These are phyloP conservation scores for Hirudinaria manillensis DNA, from an alignment of 2,888 invertebrate species.

Conservation along the genomic window DNA sequence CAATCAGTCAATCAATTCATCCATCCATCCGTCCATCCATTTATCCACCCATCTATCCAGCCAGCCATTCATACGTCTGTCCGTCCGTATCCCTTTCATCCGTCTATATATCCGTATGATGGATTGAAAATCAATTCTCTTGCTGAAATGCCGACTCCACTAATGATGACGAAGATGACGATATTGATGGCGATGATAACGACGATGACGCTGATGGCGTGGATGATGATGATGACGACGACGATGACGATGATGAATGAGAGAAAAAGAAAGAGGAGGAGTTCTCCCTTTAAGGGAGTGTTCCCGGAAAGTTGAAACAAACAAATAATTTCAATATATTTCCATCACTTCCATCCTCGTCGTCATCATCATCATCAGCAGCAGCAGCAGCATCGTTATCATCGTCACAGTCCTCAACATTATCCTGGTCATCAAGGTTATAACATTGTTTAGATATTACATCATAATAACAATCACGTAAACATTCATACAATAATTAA, in stretches of 20 bases:
- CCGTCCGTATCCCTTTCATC: not conserved
- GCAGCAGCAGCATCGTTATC: no score
- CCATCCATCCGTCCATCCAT: conserved; percentile 17
- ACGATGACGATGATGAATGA: conserved; percentile 9
- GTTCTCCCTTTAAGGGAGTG: no score
- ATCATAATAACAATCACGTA: no score
- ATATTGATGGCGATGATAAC: not conserved
- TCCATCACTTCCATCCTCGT: no score
- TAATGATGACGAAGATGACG: conserved; percentile 11
- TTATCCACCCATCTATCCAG: conserved; percentile 14
- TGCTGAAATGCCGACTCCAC: not conserved
- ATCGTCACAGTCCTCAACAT: no score
- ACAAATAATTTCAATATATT: no score
- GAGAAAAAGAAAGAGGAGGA: conserved; percentile 25
- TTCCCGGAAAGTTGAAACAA: no score
- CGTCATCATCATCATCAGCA: no score
- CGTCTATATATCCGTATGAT: not conserved
- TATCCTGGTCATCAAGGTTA: no score
- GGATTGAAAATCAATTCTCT: not conserved
- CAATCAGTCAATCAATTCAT: not conserved
- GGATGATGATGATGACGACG: not conserved
- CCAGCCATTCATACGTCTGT: conserved; percentile 3
- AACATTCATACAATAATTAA: no score
- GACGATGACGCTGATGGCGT: not conserved
- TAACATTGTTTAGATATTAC: no score